Percentiles rank a stretch among this genome's conserved stretches.
These are phyloP conservation scores for Tachina lurida DNA, from an alignment of 2,888 invertebrate genomes.

Conservation along the genomic window DNA sequence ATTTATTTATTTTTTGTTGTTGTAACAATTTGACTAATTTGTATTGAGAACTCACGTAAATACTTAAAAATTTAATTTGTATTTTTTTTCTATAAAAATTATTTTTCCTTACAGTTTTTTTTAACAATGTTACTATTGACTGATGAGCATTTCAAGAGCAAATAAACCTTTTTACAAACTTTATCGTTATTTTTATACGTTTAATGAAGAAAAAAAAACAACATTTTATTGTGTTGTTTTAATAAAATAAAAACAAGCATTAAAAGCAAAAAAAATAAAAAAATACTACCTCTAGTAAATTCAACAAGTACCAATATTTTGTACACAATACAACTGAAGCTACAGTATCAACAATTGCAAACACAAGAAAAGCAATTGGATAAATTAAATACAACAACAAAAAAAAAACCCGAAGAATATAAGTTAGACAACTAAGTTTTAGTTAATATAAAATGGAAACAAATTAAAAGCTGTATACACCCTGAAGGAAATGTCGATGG, in stretches of 20 bases:
- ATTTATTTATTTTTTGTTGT: slow-evolving; percentile 6
- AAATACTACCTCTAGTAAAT: slow-evolving; percentile 51
- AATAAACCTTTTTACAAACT: slow-evolving; percentile 71
- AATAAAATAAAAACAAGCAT: slow-evolving; percentile 24
- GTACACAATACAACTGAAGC: slow-evolving; percentile 18
- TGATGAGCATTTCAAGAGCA: slow-evolving; percentile 69
- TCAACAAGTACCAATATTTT: slow-evolving; percentile 58
- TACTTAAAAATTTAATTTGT: slow-evolving; percentile 40
- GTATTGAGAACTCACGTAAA: slow-evolving; percentile 55
- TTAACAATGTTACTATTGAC: slow-evolving; percentile 64
- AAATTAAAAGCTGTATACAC: slow-evolving; percentile 34
- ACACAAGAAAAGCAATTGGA: slow-evolving; percentile 56
- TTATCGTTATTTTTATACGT: slow-evolving; percentile 72
- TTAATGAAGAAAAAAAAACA: slow-evolving; percentile 43
- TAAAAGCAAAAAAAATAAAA: slow-evolving; percentile 37
- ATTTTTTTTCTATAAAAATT: slow-evolving; percentile 15
- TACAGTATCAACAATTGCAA: slow-evolving; percentile 33
- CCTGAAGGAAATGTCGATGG: too few relatives aligned
- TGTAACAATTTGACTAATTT: slow-evolving; percentile 28
- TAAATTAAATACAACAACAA: slow-evolving; percentile 28
- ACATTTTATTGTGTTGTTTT: slow-evolving; percentile 31
- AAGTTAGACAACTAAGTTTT: slow-evolving; percentile 38
- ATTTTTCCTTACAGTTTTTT: slow-evolving; percentile 34
- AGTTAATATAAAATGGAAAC: slow-evolving; percentile 22
- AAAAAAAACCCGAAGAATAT: slow-evolving; percentile 10